phyloP scores from a whole-genome alignment of 2,113 vertebrate species.

The Gallinago undulata region DNA sequence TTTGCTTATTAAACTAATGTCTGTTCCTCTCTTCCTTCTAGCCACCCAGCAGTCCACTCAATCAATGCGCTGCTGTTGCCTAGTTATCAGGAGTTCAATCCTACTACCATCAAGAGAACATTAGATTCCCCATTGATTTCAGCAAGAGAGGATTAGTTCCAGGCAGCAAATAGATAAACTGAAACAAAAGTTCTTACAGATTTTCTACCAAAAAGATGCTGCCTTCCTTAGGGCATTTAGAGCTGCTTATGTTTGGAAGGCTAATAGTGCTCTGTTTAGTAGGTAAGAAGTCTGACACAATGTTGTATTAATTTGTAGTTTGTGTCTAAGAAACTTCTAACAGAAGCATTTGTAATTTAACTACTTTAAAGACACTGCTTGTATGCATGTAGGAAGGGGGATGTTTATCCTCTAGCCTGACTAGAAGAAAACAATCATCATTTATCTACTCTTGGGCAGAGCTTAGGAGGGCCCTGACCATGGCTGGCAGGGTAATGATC shows the following conservation, averaged over 20 bases:
- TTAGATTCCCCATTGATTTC: conserved; percentile 2
- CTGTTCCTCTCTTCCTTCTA: not conserved
- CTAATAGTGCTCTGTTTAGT: not conserved
- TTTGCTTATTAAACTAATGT: conserved; percentile 15
- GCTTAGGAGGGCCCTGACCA: not conserved
- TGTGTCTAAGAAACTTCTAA: not conserved
- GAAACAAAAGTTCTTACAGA: not conserved
- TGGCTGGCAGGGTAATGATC: not conserved
- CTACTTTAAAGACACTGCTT: not conserved
- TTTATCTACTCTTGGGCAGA: not conserved
- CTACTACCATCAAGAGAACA: not conserved
- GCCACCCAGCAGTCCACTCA: not conserved
- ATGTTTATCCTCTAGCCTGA: not conserved
- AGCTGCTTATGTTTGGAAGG: not conserved
- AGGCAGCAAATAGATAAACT: not conserved
- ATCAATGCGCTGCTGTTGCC: conserved; percentile 1
- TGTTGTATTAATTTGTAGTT: not conserved
- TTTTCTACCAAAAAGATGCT: not conserved
- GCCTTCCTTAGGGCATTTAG: not conserved
- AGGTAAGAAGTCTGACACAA: not conserved
- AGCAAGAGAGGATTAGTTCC: not conserved
- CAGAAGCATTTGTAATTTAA: not conserved
- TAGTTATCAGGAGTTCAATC: conserved; percentile 4
- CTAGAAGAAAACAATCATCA: not conserved
- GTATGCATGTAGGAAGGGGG: not conserved